A percentile compares a stretch with the other conserved stretches of the same genome.
Conservation (phyloP, 2,113 vertebrate species). For the Sinosuthora webbiana region DNA sequence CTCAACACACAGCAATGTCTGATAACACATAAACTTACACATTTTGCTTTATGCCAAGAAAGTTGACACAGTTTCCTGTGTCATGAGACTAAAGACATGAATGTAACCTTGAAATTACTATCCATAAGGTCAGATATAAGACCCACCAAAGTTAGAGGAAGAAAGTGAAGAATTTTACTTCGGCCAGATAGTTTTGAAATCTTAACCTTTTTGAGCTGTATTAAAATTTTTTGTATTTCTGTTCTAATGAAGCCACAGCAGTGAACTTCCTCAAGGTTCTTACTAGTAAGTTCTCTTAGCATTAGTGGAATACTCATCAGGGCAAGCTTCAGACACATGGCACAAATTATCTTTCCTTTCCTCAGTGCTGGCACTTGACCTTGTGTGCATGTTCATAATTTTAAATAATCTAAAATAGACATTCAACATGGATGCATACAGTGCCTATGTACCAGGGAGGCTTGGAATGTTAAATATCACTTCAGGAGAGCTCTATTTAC, state of each 20-base stretch:
- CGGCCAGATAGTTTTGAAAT: neutral
- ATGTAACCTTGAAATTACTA: neutral
- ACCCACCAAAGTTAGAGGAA: neutral
- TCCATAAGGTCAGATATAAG: neutral
- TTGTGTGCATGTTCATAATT: neutral
- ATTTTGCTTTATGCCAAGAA: neutral
- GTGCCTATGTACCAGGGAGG: neutral
- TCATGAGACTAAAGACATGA: neutral
- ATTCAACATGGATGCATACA: neutral
- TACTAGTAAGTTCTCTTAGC: neutral
- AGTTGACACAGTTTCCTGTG: neutral
- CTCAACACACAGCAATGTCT: neutral
- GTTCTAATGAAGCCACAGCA: neutral
- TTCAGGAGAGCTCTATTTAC: slow-evolving; percentile 65
- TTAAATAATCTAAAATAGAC: neutral
- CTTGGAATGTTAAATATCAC: slow-evolving; percentile 41
- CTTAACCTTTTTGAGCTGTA: neutral
- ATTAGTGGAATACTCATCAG: neutral
- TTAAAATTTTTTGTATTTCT: neutral
- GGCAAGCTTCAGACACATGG: neutral
- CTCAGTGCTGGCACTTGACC: neutral
- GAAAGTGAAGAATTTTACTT: neutral
- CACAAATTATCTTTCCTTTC: neutral
- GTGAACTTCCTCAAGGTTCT: neutral
- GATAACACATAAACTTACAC: neutral